phyloP scores from a whole-genome alignment of 2,113 vertebrate species.

The Nibea albiflora region DNA sequence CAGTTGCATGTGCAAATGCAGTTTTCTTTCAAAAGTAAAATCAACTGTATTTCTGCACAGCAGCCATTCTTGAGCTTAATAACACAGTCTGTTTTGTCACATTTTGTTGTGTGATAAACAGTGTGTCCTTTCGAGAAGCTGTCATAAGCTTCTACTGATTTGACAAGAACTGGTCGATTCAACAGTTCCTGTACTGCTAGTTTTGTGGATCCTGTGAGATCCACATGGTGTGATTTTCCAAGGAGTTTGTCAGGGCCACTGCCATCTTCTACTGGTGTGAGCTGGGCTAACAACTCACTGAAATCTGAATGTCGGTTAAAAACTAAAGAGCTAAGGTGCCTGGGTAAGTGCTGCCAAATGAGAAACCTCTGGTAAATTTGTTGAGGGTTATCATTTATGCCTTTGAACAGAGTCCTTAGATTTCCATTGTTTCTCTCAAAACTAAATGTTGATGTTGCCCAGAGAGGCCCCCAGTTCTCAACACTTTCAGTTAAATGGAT shows the following conservation, averaged over 20 bases:
- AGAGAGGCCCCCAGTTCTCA: conserved; percentile 50
- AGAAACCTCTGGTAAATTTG: conserved; percentile 12
- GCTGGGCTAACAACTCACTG: not conserved
- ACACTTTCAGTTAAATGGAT: conserved; percentile 50
- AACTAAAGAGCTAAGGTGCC: not conserved
- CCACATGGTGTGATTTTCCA: not conserved
- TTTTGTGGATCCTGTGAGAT: not conserved
- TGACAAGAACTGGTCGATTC: not conserved
- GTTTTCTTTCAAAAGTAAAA: conserved; percentile 2
- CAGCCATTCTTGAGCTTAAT: not conserved
- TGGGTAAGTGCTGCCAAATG: conserved; percentile 26
- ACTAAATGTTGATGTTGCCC: conserved; percentile 36
- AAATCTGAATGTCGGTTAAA: conserved; percentile 3
- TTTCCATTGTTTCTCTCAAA: conserved; percentile 48
- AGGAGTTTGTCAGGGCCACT: not conserved
- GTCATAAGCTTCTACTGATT: conserved; percentile 19
- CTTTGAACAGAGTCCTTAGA: conserved; percentile 10
- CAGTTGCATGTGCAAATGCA: conserved; percentile 1
- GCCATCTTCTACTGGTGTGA: not conserved
- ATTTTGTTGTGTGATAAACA: conserved; percentile 17
- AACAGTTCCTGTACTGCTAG: conserved; percentile 7
- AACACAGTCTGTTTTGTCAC: fast-evolving
- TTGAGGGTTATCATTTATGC: not conserved
- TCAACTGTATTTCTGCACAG: conserved; percentile 39
- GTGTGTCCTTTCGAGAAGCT: conserved; percentile 21